Conservation (phyloP, 2,113 vertebrate species). For the Burhinus bistriatus region DNA sequence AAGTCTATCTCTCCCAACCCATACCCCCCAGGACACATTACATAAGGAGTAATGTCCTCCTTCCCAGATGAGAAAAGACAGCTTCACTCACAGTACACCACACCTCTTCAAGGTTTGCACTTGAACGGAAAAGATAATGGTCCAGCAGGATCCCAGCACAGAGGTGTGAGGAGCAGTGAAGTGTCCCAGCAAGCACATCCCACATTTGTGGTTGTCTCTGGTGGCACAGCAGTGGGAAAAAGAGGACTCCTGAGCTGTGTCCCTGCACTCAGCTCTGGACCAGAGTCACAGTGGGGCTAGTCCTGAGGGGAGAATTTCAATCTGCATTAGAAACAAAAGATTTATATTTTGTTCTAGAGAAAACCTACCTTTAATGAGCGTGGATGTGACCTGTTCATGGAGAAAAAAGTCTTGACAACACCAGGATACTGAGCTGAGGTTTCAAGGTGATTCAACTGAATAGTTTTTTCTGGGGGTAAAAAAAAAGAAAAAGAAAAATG, state of each 20-base stretch:
- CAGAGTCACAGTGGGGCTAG: not conserved
- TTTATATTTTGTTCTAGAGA: not conserved
- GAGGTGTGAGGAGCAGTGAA: not conserved
- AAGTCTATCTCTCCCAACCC: not conserved
- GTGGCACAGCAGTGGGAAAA: rapidly evolving
- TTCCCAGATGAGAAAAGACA: not conserved
- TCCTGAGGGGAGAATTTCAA: not conserved
- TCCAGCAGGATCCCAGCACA: not conserved
- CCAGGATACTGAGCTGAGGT: not conserved
- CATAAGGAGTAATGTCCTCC: not conserved
- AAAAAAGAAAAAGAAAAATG: not conserved
- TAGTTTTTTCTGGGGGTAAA: not conserved
- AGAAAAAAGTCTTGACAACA: not conserved
- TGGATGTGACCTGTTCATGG: not conserved
- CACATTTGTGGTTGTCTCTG: not conserved
- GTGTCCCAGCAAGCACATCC: not conserved
- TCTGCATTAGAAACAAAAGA: not conserved
- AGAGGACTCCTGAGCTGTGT: not conserved
- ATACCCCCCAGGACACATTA: not conserved
- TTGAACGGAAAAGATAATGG: not conserved
- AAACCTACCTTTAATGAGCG: not conserved
- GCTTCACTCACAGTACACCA: not conserved
- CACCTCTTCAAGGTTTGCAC: not conserved
- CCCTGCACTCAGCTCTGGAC: too few species aligned
- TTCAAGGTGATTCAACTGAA: not conserved